Evolutionary conservation across 2,797 vertebrate genomes (phyloP).

Genomic region (Coendou prehensilis): DNA sequence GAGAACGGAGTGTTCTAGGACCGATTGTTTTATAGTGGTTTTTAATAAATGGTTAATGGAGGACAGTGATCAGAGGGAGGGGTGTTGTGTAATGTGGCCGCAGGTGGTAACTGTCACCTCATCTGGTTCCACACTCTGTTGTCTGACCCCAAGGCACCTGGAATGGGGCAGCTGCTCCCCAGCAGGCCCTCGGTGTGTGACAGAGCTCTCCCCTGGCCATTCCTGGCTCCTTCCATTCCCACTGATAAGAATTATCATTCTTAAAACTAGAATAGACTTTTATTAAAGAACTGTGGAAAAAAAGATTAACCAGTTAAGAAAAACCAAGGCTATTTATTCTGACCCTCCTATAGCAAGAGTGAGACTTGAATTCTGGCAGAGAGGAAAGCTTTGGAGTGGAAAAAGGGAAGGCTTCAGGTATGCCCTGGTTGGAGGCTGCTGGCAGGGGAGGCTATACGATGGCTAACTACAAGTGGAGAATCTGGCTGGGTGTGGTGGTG

Average conservation of each 20-base stretch:
- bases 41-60: conserved; percentile 72
- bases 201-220: not conserved
- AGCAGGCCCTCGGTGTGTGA: not conserved
- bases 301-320: conserved; percentile 30
- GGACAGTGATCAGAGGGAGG: not conserved
- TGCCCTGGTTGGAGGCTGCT: not conserved
- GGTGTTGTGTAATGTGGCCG: conserved; percentile 45
- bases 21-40: not conserved
- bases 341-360: not conserved
- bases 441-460: not conserved
- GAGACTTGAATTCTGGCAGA: conserved; percentile 18
- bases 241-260: not conserved
- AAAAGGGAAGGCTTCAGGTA: not conserved
- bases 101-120: conserved; percentile 43
- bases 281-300: not conserved
- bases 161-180: not conserved
- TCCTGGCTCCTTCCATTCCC: not conserved
- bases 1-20: conserved; percentile 56
- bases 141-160: not conserved
- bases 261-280: conserved; percentile 18
- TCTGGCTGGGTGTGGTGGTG: not conserved
- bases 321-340: not conserved
- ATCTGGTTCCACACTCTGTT: not conserved
- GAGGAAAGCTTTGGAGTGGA: not conserved
- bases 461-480: not conserved